phyloP scores from a whole-genome alignment of 2,888 invertebrate genomes.

The Tubulanus polymorphus region DNA sequence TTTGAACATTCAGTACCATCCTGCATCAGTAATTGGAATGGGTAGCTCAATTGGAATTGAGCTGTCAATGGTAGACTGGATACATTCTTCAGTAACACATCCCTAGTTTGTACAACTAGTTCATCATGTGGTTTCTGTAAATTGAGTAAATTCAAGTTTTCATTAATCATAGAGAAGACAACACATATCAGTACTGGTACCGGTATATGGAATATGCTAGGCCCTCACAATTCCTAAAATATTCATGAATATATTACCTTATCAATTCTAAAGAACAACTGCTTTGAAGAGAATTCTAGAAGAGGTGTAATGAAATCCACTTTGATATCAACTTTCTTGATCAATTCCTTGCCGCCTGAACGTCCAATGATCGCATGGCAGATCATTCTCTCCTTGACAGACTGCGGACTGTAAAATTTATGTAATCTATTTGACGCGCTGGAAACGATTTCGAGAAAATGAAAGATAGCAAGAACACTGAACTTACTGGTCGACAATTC shows the following conservation, averaged over 20 bases:
- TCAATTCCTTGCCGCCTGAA: constrained; percentile 52
- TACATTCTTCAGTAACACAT: constrained; percentile 47
- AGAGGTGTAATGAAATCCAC: constrained; percentile 52
- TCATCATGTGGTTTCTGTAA: constrained; percentile 34
- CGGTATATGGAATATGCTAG: neutral
- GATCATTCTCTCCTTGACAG: constrained; percentile 44
- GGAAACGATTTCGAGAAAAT: no score
- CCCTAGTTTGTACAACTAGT: constrained; percentile 34
- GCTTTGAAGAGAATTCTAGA: constrained; percentile 49
- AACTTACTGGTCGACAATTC: constrained; percentile 42
- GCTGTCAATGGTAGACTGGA: constrained; percentile 49
- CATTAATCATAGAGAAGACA: neutral
- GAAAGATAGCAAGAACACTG: no score
- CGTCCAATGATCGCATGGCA: constrained; percentile 54
- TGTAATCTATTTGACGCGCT: no score
- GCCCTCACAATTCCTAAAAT: no score
- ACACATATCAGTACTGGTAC: neutral
- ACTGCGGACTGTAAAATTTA: constrained; percentile 40
- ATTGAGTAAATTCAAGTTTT: neutral
- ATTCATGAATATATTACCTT: no score
- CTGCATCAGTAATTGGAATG: constrained; percentile 39
- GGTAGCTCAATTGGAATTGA: constrained; percentile 37
- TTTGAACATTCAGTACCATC: constrained; percentile 29
- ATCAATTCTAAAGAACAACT: constrained; percentile 49
- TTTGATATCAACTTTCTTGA: constrained; percentile 49